Percentiles rank a stretch among this genome's conserved stretches.
Evolutionary conservation across 2,888 invertebrate species (phyloP).

Genomic region (Lasioglossum pauxillum): DNA sequence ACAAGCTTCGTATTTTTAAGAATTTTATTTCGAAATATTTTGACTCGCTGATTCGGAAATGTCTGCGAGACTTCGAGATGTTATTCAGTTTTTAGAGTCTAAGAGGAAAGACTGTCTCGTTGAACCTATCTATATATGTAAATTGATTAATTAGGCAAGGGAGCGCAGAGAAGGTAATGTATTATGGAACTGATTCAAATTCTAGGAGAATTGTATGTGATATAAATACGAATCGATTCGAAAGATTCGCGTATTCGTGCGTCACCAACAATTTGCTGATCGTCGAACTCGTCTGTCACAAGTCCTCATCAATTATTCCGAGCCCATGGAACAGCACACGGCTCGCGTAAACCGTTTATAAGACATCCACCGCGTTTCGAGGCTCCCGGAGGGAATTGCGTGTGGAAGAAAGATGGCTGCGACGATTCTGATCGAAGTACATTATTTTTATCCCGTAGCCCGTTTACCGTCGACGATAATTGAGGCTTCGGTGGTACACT

Average conservation of each 20-base stretch:
- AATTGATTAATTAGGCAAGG: neutral
- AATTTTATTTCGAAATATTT: neutral
- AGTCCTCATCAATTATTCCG: conserved; percentile 10
- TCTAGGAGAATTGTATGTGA: neutral
- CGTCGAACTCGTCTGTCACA: neutral
- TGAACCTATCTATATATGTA: neutral
- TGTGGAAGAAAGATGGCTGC: conserved; percentile 16
- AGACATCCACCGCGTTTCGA: neutral
- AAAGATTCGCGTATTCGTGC: neutral
- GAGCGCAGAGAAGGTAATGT: neutral
- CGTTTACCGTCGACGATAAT: conserved; percentile 46
- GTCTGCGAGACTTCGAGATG: neutral
- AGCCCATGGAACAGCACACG: conserved; percentile 5
- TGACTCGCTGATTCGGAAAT: neutral
- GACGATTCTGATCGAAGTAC: conserved; percentile 28
- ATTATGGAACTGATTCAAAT: neutral
- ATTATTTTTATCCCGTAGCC: conserved; percentile 59
- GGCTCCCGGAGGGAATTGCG: conserved; percentile 2
- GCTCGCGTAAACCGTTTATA: conserved; percentile 13
- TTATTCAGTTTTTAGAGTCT: neutral
- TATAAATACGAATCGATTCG: neutral
- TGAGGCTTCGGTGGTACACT: conserved; percentile 24
- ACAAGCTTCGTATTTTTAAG: neutral
- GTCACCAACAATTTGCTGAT: neutral
- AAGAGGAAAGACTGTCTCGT: neutral